Percentiles rank a stretch among this genome's conserved stretches.
Conservation (phyloP, 2,113 vertebrate genomes). For the Amazona vittata region DNA sequence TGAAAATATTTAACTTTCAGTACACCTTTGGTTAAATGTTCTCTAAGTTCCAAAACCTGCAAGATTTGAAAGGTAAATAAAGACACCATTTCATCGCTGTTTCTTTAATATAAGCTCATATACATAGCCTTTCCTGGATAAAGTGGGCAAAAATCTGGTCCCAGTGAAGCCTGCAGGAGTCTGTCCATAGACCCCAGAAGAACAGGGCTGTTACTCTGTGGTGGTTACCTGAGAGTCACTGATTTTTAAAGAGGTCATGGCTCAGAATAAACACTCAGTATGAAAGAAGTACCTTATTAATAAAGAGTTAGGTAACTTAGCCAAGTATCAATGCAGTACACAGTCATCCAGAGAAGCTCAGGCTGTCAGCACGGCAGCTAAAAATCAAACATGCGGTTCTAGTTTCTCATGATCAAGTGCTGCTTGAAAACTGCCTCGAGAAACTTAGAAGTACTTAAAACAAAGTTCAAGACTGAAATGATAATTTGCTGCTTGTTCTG, state of each 20-base stretch:
- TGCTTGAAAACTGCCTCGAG: neutral
- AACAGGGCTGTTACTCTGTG: neutral
- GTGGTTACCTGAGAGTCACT: neutral
- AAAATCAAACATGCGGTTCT: neutral
- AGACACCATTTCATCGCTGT: neutral
- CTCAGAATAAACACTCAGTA: neutral
- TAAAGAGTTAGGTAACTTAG: neutral
- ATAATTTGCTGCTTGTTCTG: neutral
- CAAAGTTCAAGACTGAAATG: neutral
- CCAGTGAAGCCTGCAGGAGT: neutral
- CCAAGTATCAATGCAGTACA: neutral
- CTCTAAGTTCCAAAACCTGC: neutral
- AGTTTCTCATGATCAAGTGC: neutral
- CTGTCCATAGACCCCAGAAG: neutral
- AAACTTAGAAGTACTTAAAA: neutral
- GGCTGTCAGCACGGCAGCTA: neutral
- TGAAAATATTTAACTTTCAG: neutral
- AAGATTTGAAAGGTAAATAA: neutral
- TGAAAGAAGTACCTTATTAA: neutral
- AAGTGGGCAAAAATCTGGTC: neutral
- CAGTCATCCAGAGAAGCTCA: neutral
- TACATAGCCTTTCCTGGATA: neutral
- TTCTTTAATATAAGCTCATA: neutral
- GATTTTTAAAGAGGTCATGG: neutral
- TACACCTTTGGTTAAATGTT: neutral